Base-by-base conservation (phyloP, 1,140 invertebrate genomes). In the Charaxes varanes region DNA sequence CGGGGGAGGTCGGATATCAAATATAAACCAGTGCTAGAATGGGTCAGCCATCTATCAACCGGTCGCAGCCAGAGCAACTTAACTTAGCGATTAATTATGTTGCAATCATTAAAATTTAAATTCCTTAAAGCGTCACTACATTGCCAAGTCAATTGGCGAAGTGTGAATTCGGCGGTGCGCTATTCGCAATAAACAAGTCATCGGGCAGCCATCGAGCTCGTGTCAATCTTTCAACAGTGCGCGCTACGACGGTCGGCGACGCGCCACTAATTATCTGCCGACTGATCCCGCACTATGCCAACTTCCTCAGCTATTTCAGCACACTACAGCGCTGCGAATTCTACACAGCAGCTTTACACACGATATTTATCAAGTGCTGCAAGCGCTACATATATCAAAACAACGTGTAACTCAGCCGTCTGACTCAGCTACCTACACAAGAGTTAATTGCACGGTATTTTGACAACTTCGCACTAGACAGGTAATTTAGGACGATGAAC, bases 261-360 rank as follows among this genome's bases (percentile, higher is more conserved):
- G 65, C 38, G 51, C 42, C 47, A 56, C 57, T 81, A 81, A 81
- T 78, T 72, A 78, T 59, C 67, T 71, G 73, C 41, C 60, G 71
- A 81, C 57, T 62, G 73, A 74, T 56, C 32, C 40, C 40, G 38
- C 46, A 53, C 41, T 48, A 47, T 40, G 52, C 48, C 43, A 44
- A 50, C 28, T 44, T 44, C 23, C 28, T 33, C 22, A 40, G 41
- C 51, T 53, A 53, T 53, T 48, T 41, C 34, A 49, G 41, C 51
- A 48, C 41, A 48, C 35, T 22, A 26, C 22, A 49, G 32, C 45
- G 40, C 44, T 42, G 24, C 30, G 36, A 40, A 23, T 41, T 42
- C 41, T 21, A 31, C 42, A 21, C 33, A 35, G 35, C 32, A 37
- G 33, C 37, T 47, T 40, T 24, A 35, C 26, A 41, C 10, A n/a